phyloP scores from a whole-genome alignment of 2,113 vertebrate genomes.

The Lamprotornis superbus region DNA sequence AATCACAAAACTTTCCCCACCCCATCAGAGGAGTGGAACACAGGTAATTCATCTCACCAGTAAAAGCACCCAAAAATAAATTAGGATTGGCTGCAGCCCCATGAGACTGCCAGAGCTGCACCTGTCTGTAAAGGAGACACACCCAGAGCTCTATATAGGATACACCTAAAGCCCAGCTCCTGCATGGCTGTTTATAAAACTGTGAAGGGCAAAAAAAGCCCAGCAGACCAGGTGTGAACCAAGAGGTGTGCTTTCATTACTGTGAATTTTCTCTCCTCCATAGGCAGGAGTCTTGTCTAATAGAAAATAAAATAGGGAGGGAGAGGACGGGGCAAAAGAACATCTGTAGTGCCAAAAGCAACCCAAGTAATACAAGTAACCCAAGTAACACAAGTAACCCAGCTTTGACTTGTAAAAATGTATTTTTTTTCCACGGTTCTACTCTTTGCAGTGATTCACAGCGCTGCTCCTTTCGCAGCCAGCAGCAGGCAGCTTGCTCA shows the following conservation, averaged over 20 bases:
- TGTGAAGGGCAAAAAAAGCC: not conserved
- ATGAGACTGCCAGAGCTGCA: not conserved
- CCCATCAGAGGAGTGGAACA: fast-evolving
- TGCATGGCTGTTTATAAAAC: not conserved
- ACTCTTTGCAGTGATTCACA: not conserved
- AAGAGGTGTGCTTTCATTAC: not conserved
- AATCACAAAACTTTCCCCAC: not conserved
- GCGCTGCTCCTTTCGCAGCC: not conserved
- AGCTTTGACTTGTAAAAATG: not conserved
- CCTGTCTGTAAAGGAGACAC: not conserved
- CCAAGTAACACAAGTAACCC: not conserved
- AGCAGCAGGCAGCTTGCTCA: not conserved
- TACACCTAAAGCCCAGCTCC: not conserved
- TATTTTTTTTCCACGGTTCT: not conserved
- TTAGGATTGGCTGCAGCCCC: not conserved
- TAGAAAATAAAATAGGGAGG: not conserved
- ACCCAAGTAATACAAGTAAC: not conserved
- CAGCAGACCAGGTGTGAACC: not conserved
- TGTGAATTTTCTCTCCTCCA: not conserved
- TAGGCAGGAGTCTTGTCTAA: not conserved
- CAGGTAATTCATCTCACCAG: not conserved
- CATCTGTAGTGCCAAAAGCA: not conserved
- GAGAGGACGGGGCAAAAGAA: not conserved
- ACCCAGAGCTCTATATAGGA: fast-evolving
- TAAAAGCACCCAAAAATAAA: not conserved